A percentile compares a stretch with the other conserved stretches of the same genome.
Evolutionary conservation across 2,797 vertebrate genomes (phyloP).

Genomic region (Zalophus californianus): DNA sequence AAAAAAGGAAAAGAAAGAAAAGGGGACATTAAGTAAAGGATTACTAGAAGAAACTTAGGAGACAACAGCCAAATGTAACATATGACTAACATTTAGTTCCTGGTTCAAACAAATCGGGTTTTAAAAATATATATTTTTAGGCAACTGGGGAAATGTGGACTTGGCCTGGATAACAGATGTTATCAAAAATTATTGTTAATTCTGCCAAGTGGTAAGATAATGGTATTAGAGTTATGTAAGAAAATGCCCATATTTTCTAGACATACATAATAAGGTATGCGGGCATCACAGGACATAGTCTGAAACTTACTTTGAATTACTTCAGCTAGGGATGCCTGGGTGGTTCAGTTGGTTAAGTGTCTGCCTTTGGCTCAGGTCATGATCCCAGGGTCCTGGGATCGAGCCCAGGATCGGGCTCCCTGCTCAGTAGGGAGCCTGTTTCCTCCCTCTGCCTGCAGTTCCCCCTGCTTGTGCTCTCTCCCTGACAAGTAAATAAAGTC

Average conservation of each 20-base stretch:
- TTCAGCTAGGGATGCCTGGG: neutral
- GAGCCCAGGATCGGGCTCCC: too few relatives aligned
- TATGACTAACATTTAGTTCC: neutral
- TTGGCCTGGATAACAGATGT: neutral
- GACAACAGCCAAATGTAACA: neutral
- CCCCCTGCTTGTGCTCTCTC: too few relatives aligned
- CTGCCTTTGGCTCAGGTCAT: too few relatives aligned
- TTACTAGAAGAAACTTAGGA: neutral
- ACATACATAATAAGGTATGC: neutral
- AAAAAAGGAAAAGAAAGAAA: neutral
- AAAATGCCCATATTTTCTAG: neutral
- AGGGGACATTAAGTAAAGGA: neutral
- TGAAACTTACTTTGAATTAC: constrained; percentile 42
- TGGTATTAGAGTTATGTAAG: neutral
- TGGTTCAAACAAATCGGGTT: neutral
- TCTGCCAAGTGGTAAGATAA: constrained; percentile 14
- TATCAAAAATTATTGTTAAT: neutral
- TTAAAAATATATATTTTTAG: neutral
- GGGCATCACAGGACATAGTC: neutral
- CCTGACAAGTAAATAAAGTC: too few relatives aligned
- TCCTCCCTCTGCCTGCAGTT: too few relatives aligned
- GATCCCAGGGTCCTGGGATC: too few relatives aligned
- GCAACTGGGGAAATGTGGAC: neutral
- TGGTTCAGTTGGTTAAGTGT: too few relatives aligned
- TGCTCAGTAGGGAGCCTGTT: too few relatives aligned